phyloP scores from a whole-genome alignment of 2,113 vertebrate species.

The Rhinopomastus cyanomelas region DNA sequence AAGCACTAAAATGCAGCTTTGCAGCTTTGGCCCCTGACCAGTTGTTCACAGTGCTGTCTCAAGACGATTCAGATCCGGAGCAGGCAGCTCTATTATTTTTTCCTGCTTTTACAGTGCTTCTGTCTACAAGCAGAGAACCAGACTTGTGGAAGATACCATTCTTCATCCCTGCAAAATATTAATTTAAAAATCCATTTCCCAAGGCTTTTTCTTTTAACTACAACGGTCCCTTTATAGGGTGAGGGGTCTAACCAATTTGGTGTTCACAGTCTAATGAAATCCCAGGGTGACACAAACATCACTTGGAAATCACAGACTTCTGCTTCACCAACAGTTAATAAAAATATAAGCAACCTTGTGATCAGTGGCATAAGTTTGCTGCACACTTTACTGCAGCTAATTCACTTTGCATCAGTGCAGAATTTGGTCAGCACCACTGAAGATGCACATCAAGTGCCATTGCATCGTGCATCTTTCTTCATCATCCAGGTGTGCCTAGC shows the following conservation, averaged over 20 bases:
- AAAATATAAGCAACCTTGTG: no score
- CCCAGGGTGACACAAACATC: not conserved
- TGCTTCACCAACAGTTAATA: not conserved
- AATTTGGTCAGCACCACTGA: not conserved
- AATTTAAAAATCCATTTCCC: not conserved
- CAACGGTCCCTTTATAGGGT: not conserved
- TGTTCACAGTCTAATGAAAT: not conserved
- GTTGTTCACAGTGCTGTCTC: not conserved
- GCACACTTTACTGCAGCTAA: not conserved
- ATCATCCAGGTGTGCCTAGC: not conserved
- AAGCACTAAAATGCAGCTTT: not conserved
- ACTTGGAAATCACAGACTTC: not conserved
- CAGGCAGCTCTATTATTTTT: not conserved
- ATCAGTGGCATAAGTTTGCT: not conserved
- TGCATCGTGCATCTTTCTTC: rapidly evolving
- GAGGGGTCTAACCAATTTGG: not conserved
- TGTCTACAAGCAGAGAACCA: not conserved
- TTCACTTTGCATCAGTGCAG: not conserved
- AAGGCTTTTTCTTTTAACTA: not conserved
- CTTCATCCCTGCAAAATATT: not conserved
- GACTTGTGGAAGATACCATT: not conserved
- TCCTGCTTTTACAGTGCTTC: not conserved
- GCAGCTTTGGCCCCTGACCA: not conserved
- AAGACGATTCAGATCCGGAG: not conserved
- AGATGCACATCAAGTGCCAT: not conserved